Evolutionary conservation across 1,140 invertebrate species (phyloP), one percentile per base, ranked within the genome.

Genomic region (Mamestra configurata): DNA sequence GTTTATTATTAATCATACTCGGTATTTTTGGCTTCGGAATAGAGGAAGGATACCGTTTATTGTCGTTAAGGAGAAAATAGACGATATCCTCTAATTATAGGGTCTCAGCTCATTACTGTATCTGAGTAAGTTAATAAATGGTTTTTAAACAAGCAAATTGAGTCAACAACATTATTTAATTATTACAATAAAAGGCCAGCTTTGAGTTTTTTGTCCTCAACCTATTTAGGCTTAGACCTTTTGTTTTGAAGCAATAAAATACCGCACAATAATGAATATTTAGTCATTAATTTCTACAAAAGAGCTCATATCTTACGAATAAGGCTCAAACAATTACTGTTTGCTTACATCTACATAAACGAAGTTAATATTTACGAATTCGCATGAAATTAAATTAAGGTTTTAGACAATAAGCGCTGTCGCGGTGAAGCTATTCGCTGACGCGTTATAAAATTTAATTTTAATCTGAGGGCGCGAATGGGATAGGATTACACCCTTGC

Each of bases 391-490:
- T 84, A 91, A 92, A 91, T 90, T 90, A 90, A 90, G 86, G 85
- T 88, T 87, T 88, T 86, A 92, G 79, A 92, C 90, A 92, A 91
- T 89, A 87, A 87, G 79, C 79, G 79, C 59, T 76, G 82, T 79
- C 79, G 66, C 84, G 87, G 80, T 79, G 84, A 72, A 80, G 71
- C 85, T 89, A 89, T 89, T 87, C 88, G 82, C 84, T 85, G 88
- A 90, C 87, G 88, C 87, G 85, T 89, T 92, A 90, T 89, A 91
- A 94, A 94, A 94, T 93, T 92, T 91, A 94, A 94, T 92, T 91
- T 93, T 91, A 93, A 93, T 93, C 89, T 86, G 86, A 85, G 88
- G 85, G 86, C 81, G 87, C 87, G 91, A 94, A 94, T 93, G 92
- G 92, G 91, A 92, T 92, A 90, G 90, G 86, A 92, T 92, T 91